Evolutionary conservation across 2,113 vertebrate species (phyloP).

Genomic region (Butastur rufipennis): DNA sequence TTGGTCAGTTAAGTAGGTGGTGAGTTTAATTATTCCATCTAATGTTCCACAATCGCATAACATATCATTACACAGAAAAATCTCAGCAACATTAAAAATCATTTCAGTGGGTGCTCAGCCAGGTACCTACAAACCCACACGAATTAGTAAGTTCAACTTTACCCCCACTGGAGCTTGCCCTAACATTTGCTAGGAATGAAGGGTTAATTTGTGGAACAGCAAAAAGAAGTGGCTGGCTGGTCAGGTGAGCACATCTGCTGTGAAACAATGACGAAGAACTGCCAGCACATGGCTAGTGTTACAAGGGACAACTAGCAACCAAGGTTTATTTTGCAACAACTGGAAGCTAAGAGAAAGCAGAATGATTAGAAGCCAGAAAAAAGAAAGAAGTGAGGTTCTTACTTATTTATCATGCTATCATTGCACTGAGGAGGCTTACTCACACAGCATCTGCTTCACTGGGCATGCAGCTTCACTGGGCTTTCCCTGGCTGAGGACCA

Average conservation of each 20-base stretch:
- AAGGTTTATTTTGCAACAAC: not conserved
- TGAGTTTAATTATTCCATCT: slow-evolving; percentile 28
- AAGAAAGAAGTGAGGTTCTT: not conserved
- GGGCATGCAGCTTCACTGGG: not conserved
- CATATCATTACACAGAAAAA: not conserved
- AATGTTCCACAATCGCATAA: not conserved
- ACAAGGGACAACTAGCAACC: not conserved
- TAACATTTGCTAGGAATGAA: not conserved
- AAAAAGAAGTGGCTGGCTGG: not conserved
- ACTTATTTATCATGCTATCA: not conserved
- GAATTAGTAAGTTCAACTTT: not conserved
- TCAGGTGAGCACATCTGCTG: not conserved
- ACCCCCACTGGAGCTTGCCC: not conserved
- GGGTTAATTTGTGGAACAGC: not conserved
- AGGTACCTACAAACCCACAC: not conserved
- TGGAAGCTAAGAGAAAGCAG: not conserved
- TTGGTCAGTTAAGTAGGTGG: slow-evolving; percentile 20
- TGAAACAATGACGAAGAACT: not conserved
- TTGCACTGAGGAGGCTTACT: not conserved
- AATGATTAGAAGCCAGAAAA: not conserved
- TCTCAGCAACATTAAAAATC: not conserved
- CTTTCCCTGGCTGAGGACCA: not conserved
- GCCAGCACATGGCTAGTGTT: not conserved
- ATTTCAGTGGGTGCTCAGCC: not conserved
- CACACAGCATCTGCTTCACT: not conserved